Evolutionary conservation across 2,888 invertebrate genomes (phyloP).

Genomic region (Nomada ruficornis): DNA sequence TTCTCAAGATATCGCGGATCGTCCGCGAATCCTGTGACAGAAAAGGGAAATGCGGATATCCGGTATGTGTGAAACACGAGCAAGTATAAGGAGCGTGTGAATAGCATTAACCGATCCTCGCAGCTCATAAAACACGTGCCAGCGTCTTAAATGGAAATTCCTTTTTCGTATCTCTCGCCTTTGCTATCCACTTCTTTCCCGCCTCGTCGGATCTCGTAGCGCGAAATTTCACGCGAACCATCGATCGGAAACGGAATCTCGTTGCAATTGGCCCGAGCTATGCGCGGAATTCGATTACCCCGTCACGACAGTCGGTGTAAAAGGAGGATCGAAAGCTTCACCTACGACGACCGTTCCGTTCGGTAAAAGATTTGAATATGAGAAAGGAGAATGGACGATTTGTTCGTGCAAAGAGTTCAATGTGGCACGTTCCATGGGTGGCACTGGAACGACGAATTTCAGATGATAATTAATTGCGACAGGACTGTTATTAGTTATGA

Average conservation of each 20-base stretch:
- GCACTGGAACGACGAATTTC: not conserved
- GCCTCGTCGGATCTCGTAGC: not conserved
- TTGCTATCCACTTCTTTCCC: not conserved
- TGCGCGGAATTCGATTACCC: conserved; percentile 72
- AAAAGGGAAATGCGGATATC: conserved; percentile 15
- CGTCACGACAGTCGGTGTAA: conserved; percentile 20
- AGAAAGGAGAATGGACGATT: not conserved
- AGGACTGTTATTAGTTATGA: not conserved
- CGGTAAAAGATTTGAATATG: not conserved
- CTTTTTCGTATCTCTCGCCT: conserved; percentile 32
- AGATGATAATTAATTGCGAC: not conserved
- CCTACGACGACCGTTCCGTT: not conserved
- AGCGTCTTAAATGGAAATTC: conserved; percentile 55
- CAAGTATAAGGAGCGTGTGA: not conserved
- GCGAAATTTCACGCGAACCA: conserved; percentile 52
- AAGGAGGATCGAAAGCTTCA: not conserved
- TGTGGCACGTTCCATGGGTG: no score
- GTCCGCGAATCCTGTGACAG: not conserved
- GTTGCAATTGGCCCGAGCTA: conserved; percentile 61
- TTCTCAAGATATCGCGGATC: not conserved
- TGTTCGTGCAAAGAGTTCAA: not conserved
- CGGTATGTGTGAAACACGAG: conserved; percentile 2
- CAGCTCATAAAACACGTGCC: conserved; percentile 43
- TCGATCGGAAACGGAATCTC: conserved; percentile 56
- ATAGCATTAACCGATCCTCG: conserved; percentile 36